Base-by-base conservation (phyloP, 2,888 invertebrate genomes). In the Alloplasta piceator region DNA sequence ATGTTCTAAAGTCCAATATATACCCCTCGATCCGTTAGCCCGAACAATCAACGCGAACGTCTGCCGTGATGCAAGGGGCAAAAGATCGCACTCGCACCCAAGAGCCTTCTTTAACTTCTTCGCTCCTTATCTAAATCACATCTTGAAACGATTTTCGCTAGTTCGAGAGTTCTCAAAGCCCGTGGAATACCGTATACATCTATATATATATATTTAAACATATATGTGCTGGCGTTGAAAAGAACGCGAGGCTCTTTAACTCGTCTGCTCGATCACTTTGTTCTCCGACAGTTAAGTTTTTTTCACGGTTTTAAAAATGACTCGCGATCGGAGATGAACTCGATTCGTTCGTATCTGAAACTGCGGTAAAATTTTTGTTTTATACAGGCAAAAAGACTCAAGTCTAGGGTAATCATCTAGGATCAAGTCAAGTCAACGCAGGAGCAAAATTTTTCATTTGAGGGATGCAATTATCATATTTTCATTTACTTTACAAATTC, bases 111-210 rank as follows among this genome's bases (percentile, higher is more conserved):
- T 81, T 73, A 26, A 52, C 64, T 43, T 41, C 50, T 70, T 67
- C 63, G 12, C 12, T 14, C 71, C 72, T 70, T 84, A 83, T 85
- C 84, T 83, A 82, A 83, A 81, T 82, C 84, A 74, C 80, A 84
- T 83, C 85, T 84, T 63, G 61, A 70, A 26, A 74, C 74, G 68
- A 70, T 50, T 80, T 77, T 77, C 39, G 46, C 72, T 64, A 43
- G 38, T 55, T 66, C 60, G 63, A 50, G 68, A 77, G 79, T 50
- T 73, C 55, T n/a, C 26, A 3, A 26, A n/a, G 38, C 36, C 12
- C 41, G n/a, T 14, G 10, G 41, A 26, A 26, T 26, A 26, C 26
- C 26, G 26, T 26, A 26, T 26, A 26, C 3, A 1, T 26, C 1
- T 26, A 26, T 26, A 26, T 26, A 1, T 26, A 26, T 26, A 26